phyloP scores from a whole-genome alignment of 2,113 vertebrate genomes.

The Tonatia bakeri region DNA sequence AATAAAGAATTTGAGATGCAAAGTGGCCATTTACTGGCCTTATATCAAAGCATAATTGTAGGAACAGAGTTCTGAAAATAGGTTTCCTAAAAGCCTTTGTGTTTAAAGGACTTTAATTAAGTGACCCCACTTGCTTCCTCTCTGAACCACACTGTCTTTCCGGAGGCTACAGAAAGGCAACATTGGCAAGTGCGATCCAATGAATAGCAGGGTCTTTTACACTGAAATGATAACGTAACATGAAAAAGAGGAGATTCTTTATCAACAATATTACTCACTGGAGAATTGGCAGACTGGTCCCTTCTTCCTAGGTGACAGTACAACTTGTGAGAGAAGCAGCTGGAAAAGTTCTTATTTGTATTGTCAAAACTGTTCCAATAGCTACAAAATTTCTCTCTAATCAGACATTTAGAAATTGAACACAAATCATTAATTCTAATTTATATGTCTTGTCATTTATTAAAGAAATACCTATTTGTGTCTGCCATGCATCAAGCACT shows the following conservation, averaged over 20 bases:
- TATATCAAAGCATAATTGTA: background rate
- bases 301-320: background rate
- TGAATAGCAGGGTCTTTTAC: background rate
- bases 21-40: background rate
- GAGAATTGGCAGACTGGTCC: background rate
- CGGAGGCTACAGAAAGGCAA: background rate
- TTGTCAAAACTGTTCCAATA: background rate
- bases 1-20: background rate
- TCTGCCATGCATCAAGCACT: background rate
- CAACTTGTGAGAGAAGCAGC: background rate
- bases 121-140: background rate
- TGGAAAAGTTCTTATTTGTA: background rate
- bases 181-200: background rate
- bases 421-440: background rate
- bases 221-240: background rate
- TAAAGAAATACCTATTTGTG: background rate
- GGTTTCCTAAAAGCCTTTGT: background rate
- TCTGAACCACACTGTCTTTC: background rate
- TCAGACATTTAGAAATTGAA: background rate
- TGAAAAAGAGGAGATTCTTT: background rate
- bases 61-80: background rate
- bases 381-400: background rate
- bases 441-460: background rate
- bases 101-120: slow-evolving; percentile 18
- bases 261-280: background rate